A percentile compares a stretch with the other conserved stretches of the same genome.
Evolutionary conservation across 2,113 vertebrate species (phyloP).

Genomic region (Herpetotheres cachinnans): DNA sequence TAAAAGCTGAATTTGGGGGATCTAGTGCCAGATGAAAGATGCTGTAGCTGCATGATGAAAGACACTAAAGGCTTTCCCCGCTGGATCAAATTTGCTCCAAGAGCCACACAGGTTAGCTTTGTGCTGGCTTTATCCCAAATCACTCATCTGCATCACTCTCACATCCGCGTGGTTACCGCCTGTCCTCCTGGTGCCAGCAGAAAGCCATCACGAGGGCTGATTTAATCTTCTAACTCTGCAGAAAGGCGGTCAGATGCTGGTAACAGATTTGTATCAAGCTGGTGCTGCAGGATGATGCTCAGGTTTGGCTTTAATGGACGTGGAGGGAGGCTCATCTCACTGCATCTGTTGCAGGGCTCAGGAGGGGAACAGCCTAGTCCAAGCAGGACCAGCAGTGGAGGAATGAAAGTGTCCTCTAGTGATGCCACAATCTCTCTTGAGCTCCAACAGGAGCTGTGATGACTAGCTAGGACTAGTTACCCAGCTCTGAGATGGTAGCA

Average conservation of each 20-base stretch:
- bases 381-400: not conserved
- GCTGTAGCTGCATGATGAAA: not conserved
- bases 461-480: not conserved
- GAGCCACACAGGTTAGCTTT: not conserved
- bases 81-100: not conserved
- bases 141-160: not conserved
- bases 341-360: not conserved
- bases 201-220: rapidly evolving
- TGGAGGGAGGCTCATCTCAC: not conserved
- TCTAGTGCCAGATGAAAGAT: not conserved
- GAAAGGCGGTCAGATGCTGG: not conserved
- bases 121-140: not conserved
- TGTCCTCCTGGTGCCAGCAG: not conserved
- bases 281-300: not conserved
- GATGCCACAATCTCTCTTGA: not conserved
- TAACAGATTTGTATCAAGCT: not conserved
- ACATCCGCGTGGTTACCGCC: not conserved
- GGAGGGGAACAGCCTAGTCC: not conserved
- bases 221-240: not conserved
- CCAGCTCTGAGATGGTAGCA: not conserved
- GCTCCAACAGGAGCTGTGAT: not conserved
- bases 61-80: not conserved
- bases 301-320: not conserved
- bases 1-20: not conserved
- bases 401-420: not conserved